A percentile compares a stretch with the other conserved stretches of the same genome.
phyloP scores from a whole-genome alignment of 1,140 invertebrate species.

The Daktulosphaira vitifoliae region DNA sequence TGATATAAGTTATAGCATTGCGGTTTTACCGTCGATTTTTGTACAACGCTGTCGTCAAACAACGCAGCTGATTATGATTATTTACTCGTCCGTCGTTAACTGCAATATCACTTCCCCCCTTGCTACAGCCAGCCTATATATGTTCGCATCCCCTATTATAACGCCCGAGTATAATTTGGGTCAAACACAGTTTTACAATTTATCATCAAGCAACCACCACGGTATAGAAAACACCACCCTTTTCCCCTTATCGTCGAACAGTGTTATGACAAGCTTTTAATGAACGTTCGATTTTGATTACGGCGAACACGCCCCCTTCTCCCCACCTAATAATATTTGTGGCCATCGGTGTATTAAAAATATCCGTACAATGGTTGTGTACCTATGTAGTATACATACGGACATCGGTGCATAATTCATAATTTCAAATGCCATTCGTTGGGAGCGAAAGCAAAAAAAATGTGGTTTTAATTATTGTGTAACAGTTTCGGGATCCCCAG shows the following conservation, averaged over 20 bases:
- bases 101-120: neutral
- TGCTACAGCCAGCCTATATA: neutral
- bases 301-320: neutral
- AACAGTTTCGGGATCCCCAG: slow-evolving; percentile 21
- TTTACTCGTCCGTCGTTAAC: slow-evolving; percentile 3
- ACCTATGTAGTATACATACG: neutral
- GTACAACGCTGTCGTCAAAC: neutral
- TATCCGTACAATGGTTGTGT: neutral
- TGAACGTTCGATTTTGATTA: slow-evolving; percentile 32
- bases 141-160: neutral
- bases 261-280: slow-evolving; percentile 32
- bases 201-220: slow-evolving; percentile 15
- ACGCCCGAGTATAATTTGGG: slow-evolving; percentile 15
- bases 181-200: slow-evolving; percentile 32
- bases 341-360: neutral
- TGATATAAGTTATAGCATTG: too few species aligned
- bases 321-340: too few species aligned
- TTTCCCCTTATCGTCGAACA: neutral
- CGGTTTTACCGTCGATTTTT: slow-evolving; percentile 4
- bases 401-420: slow-evolving; percentile 5
- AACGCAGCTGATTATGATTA: neutral
- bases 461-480: slow-evolving; percentile 33
- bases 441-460: slow-evolving; percentile 1
- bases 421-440: slow-evolving; percentile 28
- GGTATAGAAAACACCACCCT: neutral